Evolutionary conservation across 2,888 invertebrate species (phyloP), one percentile per base, ranked within the genome.

Genomic region (Synanthedon andrenaeformis): DNA sequence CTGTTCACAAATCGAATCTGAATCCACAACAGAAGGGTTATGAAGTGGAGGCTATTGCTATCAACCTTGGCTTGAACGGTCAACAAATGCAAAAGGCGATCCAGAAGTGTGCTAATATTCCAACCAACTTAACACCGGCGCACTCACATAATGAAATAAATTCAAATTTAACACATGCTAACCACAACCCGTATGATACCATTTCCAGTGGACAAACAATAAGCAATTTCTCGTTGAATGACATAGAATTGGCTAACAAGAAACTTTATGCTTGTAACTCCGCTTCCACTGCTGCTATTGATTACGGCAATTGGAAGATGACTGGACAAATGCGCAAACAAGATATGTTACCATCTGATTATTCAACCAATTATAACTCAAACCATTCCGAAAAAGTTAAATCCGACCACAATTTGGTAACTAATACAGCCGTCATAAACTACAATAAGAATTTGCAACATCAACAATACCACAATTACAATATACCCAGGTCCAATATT

Each of bases 301-400:
- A 86, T 61, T 86, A 83, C 58, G 84, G 83, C 13, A 85, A 81
- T 60, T 86, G 85, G 85, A 86, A 84, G 62, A 71, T 80, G 59
- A 56, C 74, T 12, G 82, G 70, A 60, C 82, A 74, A 64, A 69
- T 76, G 55, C 70, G 84, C 8, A 83, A 83, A 64, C 75, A 72
- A 56, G 85, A 85, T 6, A 62, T 82, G 41, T 57, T 80, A 54
- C 77, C 83, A 1, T 78, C 84, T 3, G 84, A 85, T 62, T 85
- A 84, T 57, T 78, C 85, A 1, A 70, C 76, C 6, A 61, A 72
- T n/a, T 83, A 81, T 56, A 68, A 62, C 57, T 57, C 74, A 17
- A 76, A 64, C 55, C 71, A 66, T 54, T 63, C 71, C 10, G 82
- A 84, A 13, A 85, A 83, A 67, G 55, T 71, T 23, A 85, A 83